Evolutionary conservation across 2,888 invertebrate species (phyloP).

Genomic region (Hydriomena furcata): DNA sequence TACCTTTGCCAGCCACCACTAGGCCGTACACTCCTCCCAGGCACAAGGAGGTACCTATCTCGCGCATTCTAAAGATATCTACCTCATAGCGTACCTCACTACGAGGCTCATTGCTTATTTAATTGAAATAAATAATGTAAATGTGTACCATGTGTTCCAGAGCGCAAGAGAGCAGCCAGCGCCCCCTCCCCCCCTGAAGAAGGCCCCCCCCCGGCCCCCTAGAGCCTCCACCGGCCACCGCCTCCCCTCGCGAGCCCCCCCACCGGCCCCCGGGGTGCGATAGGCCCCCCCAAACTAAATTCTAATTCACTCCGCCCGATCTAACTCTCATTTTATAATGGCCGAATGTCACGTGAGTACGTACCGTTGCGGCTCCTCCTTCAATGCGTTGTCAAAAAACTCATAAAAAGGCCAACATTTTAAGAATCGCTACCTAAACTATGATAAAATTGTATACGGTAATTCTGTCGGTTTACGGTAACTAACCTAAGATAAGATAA

Average conservation of each 20-base stretch:
- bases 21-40: constrained; percentile 84
- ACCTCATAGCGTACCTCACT: too few relatives aligned
- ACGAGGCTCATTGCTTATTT: too few relatives aligned
- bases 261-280: constrained; percentile 32
- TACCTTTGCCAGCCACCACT: constrained; percentile 90
- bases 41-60: constrained; percentile 24
- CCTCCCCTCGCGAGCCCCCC: constrained; percentile 32
- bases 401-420: too few relatives aligned
- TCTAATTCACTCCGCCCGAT: too few relatives aligned
- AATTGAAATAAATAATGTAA: not conserved
- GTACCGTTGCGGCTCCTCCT: too few relatives aligned
- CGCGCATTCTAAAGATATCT: not conserved
- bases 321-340: too few relatives aligned
- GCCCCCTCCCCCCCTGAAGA: constrained; percentile 47
- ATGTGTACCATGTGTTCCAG: constrained; percentile 38
- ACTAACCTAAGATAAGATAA: too few relatives aligned
- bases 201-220: constrained; percentile 42
- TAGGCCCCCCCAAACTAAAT: constrained; percentile 15
- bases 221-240: constrained; percentile 43
- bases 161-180: constrained; percentile 35
- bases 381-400: too few relatives aligned
- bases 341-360: too few relatives aligned
- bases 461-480: too few relatives aligned
- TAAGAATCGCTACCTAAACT: too few relatives aligned
- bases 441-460: too few relatives aligned